Evolutionary conservation across 2,797 vertebrate species (phyloP).

Genomic region (Acrocephalus scirpaceus): DNA sequence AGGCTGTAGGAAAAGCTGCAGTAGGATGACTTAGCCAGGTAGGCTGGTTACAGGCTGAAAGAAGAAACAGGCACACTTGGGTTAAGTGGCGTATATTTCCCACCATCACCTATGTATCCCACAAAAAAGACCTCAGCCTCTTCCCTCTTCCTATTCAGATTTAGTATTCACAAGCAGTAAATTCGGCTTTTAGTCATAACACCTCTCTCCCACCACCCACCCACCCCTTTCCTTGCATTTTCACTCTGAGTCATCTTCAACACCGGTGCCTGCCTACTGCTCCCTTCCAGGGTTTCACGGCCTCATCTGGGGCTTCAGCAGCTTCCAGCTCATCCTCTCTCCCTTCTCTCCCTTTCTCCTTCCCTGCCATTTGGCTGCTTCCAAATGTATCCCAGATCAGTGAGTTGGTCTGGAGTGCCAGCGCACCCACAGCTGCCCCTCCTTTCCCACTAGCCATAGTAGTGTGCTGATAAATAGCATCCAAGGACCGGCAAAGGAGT

Average conservation of each 20-base stretch:
- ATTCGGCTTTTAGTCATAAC: constrained; percentile 70
- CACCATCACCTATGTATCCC: not conserved
- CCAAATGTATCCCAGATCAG: not conserved
- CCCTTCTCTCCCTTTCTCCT: not conserved
- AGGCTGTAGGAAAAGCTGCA: not conserved
- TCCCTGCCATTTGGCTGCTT: constrained; percentile 28
- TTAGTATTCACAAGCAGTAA: constrained; percentile 45
- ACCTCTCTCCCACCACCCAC: constrained; percentile 61
- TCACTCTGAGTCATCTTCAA: constrained; percentile 66
- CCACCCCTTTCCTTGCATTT: constrained; percentile 51
- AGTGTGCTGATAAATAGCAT: not conserved
- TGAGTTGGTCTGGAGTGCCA: not conserved
- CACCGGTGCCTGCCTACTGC: constrained; percentile 47
- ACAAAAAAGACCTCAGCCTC: constrained; percentile 1
- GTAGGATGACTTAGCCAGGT: not conserved
- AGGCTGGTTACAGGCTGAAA: not conserved
- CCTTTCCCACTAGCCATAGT: not conserved
- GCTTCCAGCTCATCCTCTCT: constrained; percentile 4
- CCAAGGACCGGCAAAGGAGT: not conserved
- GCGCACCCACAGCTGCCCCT: not conserved
- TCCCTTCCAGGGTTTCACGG: constrained; percentile 52
- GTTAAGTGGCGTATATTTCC: constrained; percentile 5
- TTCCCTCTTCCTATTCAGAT: constrained; percentile 26
- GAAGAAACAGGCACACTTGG: not conserved
- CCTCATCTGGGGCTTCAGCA: constrained; percentile 48